Evolutionary conservation across 2,888 invertebrate species (phyloP).

Genomic region (Beris morrisii): DNA sequence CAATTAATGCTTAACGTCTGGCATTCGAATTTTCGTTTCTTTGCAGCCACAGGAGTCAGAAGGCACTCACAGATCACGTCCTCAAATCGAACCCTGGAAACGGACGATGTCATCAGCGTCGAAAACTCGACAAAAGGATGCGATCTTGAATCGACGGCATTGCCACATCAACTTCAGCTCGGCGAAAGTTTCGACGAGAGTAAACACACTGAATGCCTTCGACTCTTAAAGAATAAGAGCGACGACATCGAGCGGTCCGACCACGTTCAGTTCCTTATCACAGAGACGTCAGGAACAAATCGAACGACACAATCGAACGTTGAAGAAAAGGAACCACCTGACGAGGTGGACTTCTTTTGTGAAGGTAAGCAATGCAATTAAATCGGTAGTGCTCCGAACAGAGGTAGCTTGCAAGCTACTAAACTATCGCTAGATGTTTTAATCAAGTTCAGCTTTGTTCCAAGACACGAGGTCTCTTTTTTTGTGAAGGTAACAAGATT

Average conservation of each 20-base stretch:
- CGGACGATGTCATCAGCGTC: background rate
- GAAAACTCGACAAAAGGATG: background rate
- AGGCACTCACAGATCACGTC: conserved; percentile 8
- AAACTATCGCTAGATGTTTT: too few species aligned
- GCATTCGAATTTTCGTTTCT: background rate
- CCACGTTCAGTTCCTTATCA: conserved; percentile 91
- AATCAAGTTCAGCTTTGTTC: too few species aligned
- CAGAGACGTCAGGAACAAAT: conserved; percentile 74
- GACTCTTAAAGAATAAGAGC: conserved; percentile 54
- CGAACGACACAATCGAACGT: conserved; percentile 60
- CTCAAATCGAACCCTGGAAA: background rate
- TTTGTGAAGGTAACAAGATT: background rate
- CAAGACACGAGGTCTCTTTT: background rate
- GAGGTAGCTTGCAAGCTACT: too few species aligned
- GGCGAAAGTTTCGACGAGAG: conserved; percentile 48
- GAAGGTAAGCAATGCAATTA: conserved; percentile 46
- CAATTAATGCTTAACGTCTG: too few species aligned
- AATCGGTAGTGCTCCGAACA: too few species aligned
- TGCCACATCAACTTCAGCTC: conserved; percentile 36
- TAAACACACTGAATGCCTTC: conserved; percentile 48
- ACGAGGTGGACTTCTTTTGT: conserved; percentile 54
- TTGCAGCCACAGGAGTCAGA: background rate
- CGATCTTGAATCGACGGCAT: background rate
- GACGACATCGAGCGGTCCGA: conserved; percentile 65
- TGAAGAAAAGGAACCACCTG: conserved; percentile 51